Conservation (phyloP, 2,113 vertebrate genomes). For the Zosterops pallidus region DNA sequence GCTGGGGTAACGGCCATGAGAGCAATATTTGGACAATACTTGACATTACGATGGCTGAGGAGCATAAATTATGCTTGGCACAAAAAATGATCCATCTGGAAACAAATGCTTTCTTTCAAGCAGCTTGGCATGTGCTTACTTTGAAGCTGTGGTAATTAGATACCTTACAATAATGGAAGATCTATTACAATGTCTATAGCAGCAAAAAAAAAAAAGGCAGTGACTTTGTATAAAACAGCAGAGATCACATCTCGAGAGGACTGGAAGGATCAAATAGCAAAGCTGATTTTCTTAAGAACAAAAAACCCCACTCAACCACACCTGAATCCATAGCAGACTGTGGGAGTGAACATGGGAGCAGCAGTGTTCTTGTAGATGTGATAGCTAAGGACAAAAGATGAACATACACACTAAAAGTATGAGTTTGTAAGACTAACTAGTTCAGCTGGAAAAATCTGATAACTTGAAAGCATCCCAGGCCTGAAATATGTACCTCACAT, state of each 20-base stretch:
- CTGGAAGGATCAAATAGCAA: background rate
- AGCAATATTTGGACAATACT: background rate
- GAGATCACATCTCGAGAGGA: background rate
- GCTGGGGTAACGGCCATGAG: background rate
- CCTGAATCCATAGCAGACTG: background rate
- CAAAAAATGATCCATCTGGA: background rate
- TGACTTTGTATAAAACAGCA: background rate
- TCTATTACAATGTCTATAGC: background rate
- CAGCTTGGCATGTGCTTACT: slow-evolving; percentile 5
- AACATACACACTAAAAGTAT: background rate
- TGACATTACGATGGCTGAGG: background rate
- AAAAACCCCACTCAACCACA: background rate
- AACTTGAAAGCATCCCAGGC: background rate
- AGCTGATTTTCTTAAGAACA: background rate
- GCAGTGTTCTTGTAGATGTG: accelerated
- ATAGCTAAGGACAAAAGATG: background rate
- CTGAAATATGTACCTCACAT: background rate
- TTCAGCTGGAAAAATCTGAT: background rate
- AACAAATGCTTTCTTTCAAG: slow-evolving; percentile 45
- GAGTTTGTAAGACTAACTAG: background rate
- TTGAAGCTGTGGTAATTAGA: slow-evolving; percentile 47
- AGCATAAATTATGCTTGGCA: background rate
- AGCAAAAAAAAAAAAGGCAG: background rate
- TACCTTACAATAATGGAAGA: background rate
- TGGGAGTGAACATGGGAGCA: background rate